These are phyloP conservation scores for Gila robusta DNA, from an alignment of 2,797 vertebrate genomes.

Conservation along the genomic window DNA sequence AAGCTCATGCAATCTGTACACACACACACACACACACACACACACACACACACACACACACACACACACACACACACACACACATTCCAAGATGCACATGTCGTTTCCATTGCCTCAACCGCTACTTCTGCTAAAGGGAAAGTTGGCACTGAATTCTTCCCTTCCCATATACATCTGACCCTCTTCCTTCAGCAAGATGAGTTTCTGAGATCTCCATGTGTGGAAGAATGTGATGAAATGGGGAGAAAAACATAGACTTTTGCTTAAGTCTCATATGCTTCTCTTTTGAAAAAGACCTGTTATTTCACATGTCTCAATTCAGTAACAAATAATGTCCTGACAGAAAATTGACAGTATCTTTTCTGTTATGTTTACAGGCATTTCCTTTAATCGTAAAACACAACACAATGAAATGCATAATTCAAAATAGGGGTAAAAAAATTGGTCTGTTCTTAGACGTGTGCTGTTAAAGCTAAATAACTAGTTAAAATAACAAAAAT, in stretches of 20 bases:
- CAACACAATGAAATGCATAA: no score
- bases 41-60: slow-evolving; percentile 4
- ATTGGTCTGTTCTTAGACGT: background rate
- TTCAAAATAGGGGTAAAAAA: no score
- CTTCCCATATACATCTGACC: background rate
- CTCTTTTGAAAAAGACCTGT: background rate
- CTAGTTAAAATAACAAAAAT: background rate
- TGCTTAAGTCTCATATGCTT: background rate
- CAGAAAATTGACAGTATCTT: background rate
- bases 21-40: background rate
- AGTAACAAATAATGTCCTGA: background rate
- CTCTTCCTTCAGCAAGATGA: background rate
- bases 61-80: background rate
- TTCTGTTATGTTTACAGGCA: no score
- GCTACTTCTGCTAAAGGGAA: slow-evolving; percentile 38
- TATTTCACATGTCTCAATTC: background rate
- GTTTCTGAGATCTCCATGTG: background rate
- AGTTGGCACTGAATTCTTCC: slow-evolving; percentile 7
- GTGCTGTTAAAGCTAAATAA: background rate
- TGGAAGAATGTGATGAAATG: background rate
- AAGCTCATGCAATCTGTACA: background rate
- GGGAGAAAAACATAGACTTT: background rate
- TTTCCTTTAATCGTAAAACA: no score
- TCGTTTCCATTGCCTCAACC: slow-evolving; percentile 70
- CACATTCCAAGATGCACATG: slow-evolving; percentile 7